These are phyloP conservation scores for Dinothrombium tinctorium DNA, from an alignment of 1,140 invertebrate genomes.

Conservation along the genomic window DNA sequence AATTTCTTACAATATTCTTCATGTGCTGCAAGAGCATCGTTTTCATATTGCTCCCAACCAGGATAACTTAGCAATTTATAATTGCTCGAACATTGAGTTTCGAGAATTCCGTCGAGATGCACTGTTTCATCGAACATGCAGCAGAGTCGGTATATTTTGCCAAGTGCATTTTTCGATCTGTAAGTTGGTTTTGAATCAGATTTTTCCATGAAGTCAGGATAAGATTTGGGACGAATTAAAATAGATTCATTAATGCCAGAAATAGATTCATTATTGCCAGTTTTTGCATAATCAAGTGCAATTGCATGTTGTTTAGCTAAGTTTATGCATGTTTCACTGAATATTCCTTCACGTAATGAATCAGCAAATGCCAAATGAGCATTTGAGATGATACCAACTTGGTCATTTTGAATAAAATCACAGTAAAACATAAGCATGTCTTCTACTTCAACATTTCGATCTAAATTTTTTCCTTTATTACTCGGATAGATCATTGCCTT, in stretches of 20 bases:
- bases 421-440: conserved; percentile 19
- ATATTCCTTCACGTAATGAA: conserved; percentile 11
- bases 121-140: conserved; percentile 6
- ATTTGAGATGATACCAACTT: conserved; percentile 18
- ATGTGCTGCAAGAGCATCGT: conserved; percentile 5
- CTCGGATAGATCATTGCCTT: conserved; percentile 12
- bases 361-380: conserved; percentile 18
- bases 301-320: conserved; percentile 17
- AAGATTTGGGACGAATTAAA: too few relatives aligned
- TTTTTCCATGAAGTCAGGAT: conserved; percentile 19
- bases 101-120: conserved; percentile 2
- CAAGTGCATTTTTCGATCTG: conserved; percentile 18
- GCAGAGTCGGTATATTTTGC: conserved; percentile 16
- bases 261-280: conserved; percentile 13
- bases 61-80: conserved; percentile 7
- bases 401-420: conserved; percentile 18
- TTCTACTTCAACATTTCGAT: conserved; percentile 2
- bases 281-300: conserved; percentile 20
- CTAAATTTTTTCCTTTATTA: not conserved
- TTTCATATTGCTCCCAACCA: conserved; percentile 13
- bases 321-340: conserved; percentile 12
- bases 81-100: too few relatives aligned
- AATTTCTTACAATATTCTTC: conserved; percentile 10
- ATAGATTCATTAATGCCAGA: conserved; percentile 9
- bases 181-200: conserved; percentile 15